Evolutionary conservation across 2,113 vertebrate species (phyloP).

Genomic region (Salvelinus alpinus): DNA sequence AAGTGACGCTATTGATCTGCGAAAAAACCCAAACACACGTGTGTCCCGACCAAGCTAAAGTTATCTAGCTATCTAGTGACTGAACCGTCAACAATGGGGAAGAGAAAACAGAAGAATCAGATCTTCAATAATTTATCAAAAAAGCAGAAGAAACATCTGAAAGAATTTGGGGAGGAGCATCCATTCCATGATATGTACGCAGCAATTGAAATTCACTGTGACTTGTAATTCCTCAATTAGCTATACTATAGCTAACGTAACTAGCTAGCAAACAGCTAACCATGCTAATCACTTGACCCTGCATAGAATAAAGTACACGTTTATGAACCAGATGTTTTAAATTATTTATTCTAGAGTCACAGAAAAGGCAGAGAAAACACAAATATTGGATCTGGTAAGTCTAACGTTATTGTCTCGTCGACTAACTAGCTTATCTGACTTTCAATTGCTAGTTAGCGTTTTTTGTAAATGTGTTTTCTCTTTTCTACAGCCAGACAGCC

Average conservation of each 20-base stretch:
- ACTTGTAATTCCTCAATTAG: background rate
- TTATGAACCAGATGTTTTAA: background rate
- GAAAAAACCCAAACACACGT: too few species aligned
- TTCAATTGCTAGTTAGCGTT: background rate
- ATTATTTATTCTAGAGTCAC: conserved; percentile 69
- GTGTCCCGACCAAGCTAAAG: too few species aligned
- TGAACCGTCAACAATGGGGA: conserved; percentile 77
- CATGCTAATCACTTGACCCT: too few species aligned
- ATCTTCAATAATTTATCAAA: conserved; percentile 77
- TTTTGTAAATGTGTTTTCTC: background rate
- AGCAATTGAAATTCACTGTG: background rate
- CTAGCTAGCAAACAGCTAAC: background rate
- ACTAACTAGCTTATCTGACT: background rate
- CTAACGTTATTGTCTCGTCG: background rate
- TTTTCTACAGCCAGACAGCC: conserved; percentile 74
- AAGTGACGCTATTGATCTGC: too few species aligned
- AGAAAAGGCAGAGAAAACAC: conserved; percentile 75
- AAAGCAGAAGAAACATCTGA: conserved; percentile 88
- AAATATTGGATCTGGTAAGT: conserved; percentile 86
- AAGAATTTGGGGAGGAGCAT: conserved; percentile 93
- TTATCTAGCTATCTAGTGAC: too few species aligned
- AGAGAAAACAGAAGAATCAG: conserved; percentile 64
- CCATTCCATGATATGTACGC: conserved; percentile 86
- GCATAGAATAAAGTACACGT: background rate
- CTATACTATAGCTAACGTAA: background rate